Conservation (phyloP, 1,140 invertebrate genomes). For the Drosophila sechellia region DNA sequence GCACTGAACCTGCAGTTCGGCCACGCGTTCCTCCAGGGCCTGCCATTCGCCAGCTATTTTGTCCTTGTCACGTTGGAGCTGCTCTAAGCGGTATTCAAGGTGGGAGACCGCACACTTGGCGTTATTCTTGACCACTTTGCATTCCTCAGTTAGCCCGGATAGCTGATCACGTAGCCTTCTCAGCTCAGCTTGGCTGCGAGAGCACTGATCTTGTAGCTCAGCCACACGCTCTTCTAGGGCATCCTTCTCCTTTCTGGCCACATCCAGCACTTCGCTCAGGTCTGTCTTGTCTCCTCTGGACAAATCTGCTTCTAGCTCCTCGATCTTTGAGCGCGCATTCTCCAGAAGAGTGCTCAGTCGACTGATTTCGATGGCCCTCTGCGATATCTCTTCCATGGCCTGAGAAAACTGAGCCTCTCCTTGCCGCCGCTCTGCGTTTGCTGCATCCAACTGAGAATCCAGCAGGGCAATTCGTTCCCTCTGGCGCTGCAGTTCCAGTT, state of each 20-base stretch:
- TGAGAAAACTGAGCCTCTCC: conserved; percentile 89
- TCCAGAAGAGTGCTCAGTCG: conserved; percentile 91
- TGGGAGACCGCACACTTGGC: conserved; percentile 92
- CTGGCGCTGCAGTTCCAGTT: conserved; percentile 87
- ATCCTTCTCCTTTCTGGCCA: conserved; percentile 89
- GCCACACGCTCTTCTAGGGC: conserved; percentile 89
- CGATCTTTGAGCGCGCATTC: conserved; percentile 90
- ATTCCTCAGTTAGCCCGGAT: conserved; percentile 90
- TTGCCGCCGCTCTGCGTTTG: conserved; percentile 89
- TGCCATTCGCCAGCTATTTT: conserved; percentile 90
- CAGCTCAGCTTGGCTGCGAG: conserved; percentile 90
- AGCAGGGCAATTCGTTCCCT: conserved; percentile 88
- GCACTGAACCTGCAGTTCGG: conserved; percentile 89
- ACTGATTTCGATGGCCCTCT: conserved; percentile 90
- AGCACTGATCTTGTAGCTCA: conserved; percentile 91
- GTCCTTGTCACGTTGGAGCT: conserved; percentile 89
- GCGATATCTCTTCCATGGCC: conserved; percentile 88
- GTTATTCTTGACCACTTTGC: conserved; percentile 91
- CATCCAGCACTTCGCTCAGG: conserved; percentile 90
- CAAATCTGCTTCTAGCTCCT: conserved; percentile 87
- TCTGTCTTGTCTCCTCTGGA: conserved; percentile 88
- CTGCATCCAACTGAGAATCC: conserved; percentile 89
- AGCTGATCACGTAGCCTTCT: conserved; percentile 90
- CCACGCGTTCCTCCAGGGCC: conserved; percentile 89
- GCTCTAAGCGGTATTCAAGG: conserved; percentile 91